phyloP scores from a whole-genome alignment of 2,888 invertebrate genomes.

The Oscheius sp. region DNA sequence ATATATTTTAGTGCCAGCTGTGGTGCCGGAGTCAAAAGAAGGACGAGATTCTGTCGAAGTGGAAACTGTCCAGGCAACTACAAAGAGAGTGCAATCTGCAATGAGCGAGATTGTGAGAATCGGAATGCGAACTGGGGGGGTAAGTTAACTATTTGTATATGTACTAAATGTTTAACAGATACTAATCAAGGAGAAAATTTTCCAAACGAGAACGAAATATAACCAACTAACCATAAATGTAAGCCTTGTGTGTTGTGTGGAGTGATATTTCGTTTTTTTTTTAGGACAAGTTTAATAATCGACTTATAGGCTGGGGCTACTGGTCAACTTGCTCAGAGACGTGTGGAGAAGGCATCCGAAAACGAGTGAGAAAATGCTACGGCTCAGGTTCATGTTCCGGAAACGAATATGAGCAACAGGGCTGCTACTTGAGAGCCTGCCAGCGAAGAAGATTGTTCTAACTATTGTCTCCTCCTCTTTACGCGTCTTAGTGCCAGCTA shows the following conservation, averaged over 20 bases:
- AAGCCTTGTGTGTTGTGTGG: constrained; percentile 24
- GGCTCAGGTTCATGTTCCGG: constrained; percentile 69
- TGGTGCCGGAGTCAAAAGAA: constrained; percentile 69
- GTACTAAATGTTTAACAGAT: constrained; percentile 27
- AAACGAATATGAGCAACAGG: constrained; percentile 66
- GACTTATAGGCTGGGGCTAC: constrained; percentile 71
- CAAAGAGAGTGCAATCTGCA: constrained; percentile 68
- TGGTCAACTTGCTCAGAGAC: constrained; percentile 70
- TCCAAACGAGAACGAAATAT: constrained; percentile 21
- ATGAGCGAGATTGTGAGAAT: constrained; percentile 65
- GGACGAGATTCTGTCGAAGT: constrained; percentile 67
- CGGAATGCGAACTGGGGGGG: constrained; percentile 72
- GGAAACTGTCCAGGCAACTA: constrained; percentile 69
- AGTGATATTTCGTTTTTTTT: neutral
- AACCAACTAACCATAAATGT: constrained; percentile 15
- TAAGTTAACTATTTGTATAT: constrained; percentile 43
- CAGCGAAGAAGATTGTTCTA: constrained; percentile 43
- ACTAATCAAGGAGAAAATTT: constrained; percentile 3
- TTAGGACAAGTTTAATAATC: neutral
- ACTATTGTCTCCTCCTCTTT: neutral
- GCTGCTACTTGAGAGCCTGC: constrained; percentile 61
- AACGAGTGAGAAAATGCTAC: constrained; percentile 72
- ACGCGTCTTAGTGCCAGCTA: constrained; percentile 12
- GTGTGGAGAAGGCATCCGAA: constrained; percentile 68
- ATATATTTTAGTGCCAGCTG: constrained; percentile 53